These are phyloP conservation scores for Poeciliopsis infans DNA, from an alignment of 2,797 vertebrate species.

Conservation along the genomic window DNA sequence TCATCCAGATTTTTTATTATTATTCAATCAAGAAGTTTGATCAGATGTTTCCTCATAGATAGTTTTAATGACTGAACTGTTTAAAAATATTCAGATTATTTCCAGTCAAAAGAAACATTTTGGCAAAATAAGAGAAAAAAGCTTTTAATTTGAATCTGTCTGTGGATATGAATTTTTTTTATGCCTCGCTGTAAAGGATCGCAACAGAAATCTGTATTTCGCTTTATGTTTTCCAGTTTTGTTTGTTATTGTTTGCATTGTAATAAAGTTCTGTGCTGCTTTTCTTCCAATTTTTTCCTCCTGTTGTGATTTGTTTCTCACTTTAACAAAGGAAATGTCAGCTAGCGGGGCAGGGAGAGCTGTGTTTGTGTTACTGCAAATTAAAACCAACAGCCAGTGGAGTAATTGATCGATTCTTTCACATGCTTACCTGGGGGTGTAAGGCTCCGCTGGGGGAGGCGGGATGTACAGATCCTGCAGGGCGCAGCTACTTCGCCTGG, in stretches of 20 bases:
- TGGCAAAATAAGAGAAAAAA: not conserved
- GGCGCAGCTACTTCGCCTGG: constrained; percentile 95
- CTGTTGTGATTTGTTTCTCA: not conserved
- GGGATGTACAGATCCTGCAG: constrained; percentile 98
- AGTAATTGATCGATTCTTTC: constrained; percentile 5
- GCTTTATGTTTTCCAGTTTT: not conserved
- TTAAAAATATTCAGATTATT: not conserved
- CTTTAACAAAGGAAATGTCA: not conserved
- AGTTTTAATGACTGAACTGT: not conserved
- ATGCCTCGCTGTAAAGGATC: not conserved
- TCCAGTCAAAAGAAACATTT: not conserved
- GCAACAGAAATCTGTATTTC: not conserved
- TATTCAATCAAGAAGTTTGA: not conserved
- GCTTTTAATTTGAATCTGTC: not conserved
- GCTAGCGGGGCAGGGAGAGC: not conserved
- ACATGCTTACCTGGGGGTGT: constrained; percentile 89
- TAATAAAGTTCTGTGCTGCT: no score
- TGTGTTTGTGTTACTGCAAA: not conserved
- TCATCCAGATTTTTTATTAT: not conserved
- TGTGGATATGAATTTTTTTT: not conserved
- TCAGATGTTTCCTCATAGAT: not conserved
- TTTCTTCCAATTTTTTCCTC: not conserved
- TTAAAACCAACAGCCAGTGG: not conserved
- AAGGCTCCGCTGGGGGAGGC: constrained; percentile 95
- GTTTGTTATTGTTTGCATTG: no score